phyloP scores from a whole-genome alignment of 2,888 invertebrate genomes.

The Scaptomyza polygonia region DNA sequence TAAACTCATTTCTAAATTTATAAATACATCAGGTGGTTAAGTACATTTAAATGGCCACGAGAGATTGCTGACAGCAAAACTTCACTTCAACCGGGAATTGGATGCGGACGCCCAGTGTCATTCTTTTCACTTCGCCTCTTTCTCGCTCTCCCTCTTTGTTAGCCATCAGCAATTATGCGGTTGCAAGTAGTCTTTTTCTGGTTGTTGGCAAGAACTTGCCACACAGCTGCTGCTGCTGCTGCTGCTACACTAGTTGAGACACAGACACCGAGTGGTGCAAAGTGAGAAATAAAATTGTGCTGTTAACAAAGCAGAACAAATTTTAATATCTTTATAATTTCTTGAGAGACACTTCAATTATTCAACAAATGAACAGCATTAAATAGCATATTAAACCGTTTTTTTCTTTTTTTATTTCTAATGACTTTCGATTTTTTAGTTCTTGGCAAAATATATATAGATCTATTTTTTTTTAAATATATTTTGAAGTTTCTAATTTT shows the following conservation, averaged over 20 bases:
- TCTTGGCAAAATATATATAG: no score
- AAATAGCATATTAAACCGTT: not conserved
- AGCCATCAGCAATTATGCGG: slow-evolving; percentile 52
- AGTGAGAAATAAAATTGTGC: slow-evolving; percentile 2
- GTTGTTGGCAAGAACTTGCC: slow-evolving; percentile 17
- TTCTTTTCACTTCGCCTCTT: not conserved
- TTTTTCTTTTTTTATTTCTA: no score
- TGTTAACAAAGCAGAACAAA: slow-evolving; percentile 39
- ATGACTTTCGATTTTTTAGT: no score
- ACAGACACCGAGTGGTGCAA: not conserved
- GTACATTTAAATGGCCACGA: slow-evolving; percentile 50
- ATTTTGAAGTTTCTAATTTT: no score
- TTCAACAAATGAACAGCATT: not conserved
- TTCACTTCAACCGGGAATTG: slow-evolving; percentile 55
- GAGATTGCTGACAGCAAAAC: slow-evolving; percentile 69
- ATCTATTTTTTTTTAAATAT: no score
- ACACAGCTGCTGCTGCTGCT: slow-evolving; percentile 13
- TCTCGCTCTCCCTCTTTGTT: slow-evolving; percentile 1
- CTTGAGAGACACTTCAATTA: not conserved
- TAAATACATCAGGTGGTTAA: slow-evolving; percentile 38
- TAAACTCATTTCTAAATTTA: not conserved
- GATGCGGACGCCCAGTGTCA: slow-evolving; percentile 49
- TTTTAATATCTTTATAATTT: slow-evolving; percentile 40
- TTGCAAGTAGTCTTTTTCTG: slow-evolving; percentile 9
- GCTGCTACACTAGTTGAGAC: not conserved